These are phyloP conservation scores for Orthosia gracilis DNA, from an alignment of 2,888 invertebrate genomes.

Conservation along the genomic window DNA sequence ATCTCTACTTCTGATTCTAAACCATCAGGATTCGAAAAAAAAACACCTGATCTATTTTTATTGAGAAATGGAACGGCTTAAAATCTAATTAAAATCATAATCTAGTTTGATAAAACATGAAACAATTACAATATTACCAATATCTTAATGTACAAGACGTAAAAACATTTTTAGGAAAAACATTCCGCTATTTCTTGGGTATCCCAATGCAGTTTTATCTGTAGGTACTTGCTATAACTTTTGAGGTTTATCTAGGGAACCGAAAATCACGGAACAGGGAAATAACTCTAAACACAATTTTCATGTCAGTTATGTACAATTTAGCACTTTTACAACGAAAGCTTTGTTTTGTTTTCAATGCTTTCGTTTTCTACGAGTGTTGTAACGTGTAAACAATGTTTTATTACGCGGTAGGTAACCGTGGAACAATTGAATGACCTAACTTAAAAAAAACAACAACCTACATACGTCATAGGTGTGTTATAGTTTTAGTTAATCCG, in stretches of 20 bases:
- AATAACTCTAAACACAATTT: neutral
- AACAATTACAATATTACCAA: no score
- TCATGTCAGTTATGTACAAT: conserved; percentile 13
- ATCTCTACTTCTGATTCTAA: no score
- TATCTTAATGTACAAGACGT: no score
- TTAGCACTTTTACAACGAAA: conserved; percentile 31
- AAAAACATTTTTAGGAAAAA: no score
- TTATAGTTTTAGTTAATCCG: conserved; percentile 14
- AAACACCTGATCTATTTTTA: no score
- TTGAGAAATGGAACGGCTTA: no score
- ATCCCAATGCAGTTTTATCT: no score
- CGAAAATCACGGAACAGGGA: neutral
- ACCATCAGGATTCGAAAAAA: neutral
- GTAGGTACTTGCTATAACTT: no score
- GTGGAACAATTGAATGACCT: conserved; percentile 53
- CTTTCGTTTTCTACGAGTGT: conserved; percentile 41
- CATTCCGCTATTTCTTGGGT: no score
- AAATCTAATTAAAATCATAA: no score
- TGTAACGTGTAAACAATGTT: conserved; percentile 56
- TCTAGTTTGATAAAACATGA: no score
- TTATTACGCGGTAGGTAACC: conserved; percentile 47
- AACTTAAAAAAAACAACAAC: conserved; percentile 32
- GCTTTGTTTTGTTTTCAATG: conserved; percentile 36
- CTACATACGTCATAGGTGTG: conserved; percentile 2
- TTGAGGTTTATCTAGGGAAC: no score